These are phyloP conservation scores for Pheosia tremula DNA, from an alignment of 2,888 invertebrate species.

Conservation along the genomic window DNA sequence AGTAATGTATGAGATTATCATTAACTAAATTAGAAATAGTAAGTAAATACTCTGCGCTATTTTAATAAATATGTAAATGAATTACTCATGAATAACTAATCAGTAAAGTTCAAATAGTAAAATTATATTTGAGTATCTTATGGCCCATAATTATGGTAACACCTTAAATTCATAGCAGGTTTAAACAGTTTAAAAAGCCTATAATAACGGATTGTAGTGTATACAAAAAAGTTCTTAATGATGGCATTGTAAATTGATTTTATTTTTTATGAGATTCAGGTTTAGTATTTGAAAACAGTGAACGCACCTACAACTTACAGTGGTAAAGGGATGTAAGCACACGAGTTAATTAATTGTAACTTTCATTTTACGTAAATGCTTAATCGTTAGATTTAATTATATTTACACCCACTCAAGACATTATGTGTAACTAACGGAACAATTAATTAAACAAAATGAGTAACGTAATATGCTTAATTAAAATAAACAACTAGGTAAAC, in stretches of 20 bases:
- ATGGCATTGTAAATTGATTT: no score
- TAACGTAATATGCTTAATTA: constrained; percentile 32
- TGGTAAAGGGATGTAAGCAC: no score
- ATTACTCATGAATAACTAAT: neutral
- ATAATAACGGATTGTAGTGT: no score
- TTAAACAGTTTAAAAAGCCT: no score
- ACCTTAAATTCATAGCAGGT: no score
- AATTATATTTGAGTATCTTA: neutral
- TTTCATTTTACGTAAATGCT: no score
- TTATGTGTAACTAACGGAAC: constrained; percentile 6
- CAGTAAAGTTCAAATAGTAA: constrained; percentile 1
- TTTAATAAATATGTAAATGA: constrained; percentile 6
- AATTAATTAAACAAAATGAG: constrained; percentile 35
- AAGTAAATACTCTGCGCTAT: neutral
- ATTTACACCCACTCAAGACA: neutral
- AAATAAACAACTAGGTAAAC: constrained; percentile 36
- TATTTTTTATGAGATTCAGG: no score
- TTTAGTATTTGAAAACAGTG: no score
- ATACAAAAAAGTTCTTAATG: no score
- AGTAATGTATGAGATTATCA: constrained; percentile 11
- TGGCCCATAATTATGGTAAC: neutral
- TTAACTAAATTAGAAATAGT: constrained; percentile 5
- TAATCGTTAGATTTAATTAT: no score
- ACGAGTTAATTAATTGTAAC: no score
- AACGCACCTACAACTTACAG: no score